Evolutionary conservation across 2,888 invertebrate genomes (phyloP), one percentile per base, ranked within the genome.

Genomic region (Phyllotreta striolata): DNA sequence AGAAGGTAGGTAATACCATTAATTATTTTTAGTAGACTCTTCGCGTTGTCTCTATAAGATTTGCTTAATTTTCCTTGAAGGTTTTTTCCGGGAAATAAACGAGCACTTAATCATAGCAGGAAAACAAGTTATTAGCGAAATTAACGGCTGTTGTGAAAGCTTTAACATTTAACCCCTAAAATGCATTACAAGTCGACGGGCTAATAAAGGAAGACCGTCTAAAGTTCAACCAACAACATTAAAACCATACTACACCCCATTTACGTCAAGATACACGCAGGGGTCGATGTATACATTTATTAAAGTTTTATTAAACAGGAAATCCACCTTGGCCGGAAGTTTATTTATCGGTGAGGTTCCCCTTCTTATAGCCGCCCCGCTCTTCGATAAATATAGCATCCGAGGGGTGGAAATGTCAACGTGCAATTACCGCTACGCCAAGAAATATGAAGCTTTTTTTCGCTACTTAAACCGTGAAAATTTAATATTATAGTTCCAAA

Each of bases 301-400:
- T 67, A 65, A 67, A 65, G 55, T 65, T 67, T 65, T 65, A 67
- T 65, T 67, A 67, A 67, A 67, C 67, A 65, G 64, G 64, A 67
- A 63, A 65, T 61, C 67, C 55, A 67, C 67, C 65, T 67, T 67
- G 67, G 65, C 57, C 65, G 67, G 65, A 65, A 67, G 58, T 65
- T 65, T 65, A 67, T 65, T 65, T 65, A 64, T 64, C 55, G 63
- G 63, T 34, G 24, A 8, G 55, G 55, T 4, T 24, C 24, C 24
- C 24, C 24, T 38, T n/a, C 34, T 12, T 10, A 35, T n/a, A 1
- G 41, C 55, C 44, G 10, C 13, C 40, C 24, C 43, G 3, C n/a
- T 6, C 38, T 44, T 14, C 24, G 63, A 65, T 63, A 61, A 67
- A 67, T 67, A 62, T 65, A 55, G 49, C 39, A 62, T 60, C 55